These are phyloP conservation scores for Tachina lurida DNA, from an alignment of 2,888 invertebrate species.

Conservation along the genomic window DNA sequence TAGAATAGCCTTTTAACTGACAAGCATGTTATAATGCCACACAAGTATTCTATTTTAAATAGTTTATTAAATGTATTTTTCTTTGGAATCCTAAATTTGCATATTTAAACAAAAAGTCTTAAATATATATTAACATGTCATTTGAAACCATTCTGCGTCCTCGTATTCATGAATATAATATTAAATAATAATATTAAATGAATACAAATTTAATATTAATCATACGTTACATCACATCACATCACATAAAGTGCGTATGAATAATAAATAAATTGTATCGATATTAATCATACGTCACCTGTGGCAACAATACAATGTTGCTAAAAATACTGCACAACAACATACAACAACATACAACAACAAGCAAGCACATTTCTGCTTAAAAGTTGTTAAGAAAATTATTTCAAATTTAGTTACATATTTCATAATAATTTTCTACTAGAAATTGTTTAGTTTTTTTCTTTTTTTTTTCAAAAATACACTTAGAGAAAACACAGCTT, in stretches of 20 bases:
- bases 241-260: not conserved
- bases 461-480: no score
- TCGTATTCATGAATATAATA: constrained; percentile 12
- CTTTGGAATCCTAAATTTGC: not conserved
- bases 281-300: constrained; percentile 59
- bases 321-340: not conserved
- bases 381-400: not conserved
- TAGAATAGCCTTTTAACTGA: constrained; percentile 23
- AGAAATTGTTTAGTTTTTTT: no score
- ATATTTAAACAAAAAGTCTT: not conserved
- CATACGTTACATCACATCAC: constrained; percentile 56
- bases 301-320: not conserved
- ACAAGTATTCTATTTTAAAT: not conserved
- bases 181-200: no score
- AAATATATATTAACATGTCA: not conserved
- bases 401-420: not conserved
- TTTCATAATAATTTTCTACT: not conserved
- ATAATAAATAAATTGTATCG: constrained; percentile 17
- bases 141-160: not conserved
- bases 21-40: not conserved
- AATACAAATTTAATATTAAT: constrained; percentile 27
- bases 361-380: not conserved
- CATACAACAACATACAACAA: no score
- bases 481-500: no score
- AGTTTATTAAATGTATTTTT: not conserved